A percentile compares a stretch with the other conserved stretches of the same genome.
Conservation (phyloP, 2,113 vertebrate species). For the Phrynosoma platyrhinos region DNA sequence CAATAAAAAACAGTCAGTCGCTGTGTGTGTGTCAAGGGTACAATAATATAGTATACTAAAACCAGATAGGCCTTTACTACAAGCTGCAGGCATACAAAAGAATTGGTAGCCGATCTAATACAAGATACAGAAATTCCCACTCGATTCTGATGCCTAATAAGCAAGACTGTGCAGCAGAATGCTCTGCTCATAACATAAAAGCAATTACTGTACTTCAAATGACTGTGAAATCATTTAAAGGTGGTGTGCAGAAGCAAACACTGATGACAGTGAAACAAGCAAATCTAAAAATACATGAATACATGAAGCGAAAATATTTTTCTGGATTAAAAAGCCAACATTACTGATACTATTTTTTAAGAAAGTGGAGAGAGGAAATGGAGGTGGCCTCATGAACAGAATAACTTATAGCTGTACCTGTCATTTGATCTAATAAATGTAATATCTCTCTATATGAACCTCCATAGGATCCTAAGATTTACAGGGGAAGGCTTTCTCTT, state of each 20-base stretch:
- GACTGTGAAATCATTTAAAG: slow-evolving; percentile 2
- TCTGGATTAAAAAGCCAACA: background rate
- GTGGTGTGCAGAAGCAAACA: background rate
- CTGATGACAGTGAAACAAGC: background rate
- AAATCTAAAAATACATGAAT: background rate
- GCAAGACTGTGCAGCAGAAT: background rate
- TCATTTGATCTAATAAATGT: too few relatives aligned
- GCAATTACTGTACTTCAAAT: background rate
- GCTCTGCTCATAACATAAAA: background rate
- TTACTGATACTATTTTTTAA: background rate
- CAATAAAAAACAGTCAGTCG: background rate
- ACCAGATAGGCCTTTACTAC: background rate
- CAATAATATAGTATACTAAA: background rate
- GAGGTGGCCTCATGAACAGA: background rate
- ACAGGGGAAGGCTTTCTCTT: too few relatives aligned
- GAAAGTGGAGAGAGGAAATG: too few relatives aligned
- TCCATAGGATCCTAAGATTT: too few relatives aligned
- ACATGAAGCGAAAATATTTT: background rate
- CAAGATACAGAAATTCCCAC: background rate
- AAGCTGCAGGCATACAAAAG: background rate
- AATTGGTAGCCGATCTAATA: background rate
- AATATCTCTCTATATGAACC: too few relatives aligned
- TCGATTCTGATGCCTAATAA: background rate
- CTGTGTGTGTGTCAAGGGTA: background rate
- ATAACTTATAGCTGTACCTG: background rate